A percentile compares a stretch with the other conserved stretches of the same genome.
Evolutionary conservation across 2,888 invertebrate genomes (phyloP).

Genomic region (Sphecodes monilicornis): DNA sequence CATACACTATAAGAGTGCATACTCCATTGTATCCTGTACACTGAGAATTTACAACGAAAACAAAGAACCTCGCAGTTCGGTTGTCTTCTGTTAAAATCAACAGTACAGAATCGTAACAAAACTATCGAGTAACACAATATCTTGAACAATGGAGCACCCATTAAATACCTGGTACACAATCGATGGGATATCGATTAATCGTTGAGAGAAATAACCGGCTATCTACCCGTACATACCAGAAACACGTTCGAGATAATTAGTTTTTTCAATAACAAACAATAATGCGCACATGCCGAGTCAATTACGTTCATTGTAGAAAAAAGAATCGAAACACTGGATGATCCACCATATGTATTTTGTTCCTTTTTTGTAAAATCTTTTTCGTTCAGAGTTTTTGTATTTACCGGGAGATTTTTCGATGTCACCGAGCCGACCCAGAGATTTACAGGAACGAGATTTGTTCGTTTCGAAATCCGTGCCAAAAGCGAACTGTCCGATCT

Average conservation of each 20-base stretch:
- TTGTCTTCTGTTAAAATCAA: too few relatives aligned
- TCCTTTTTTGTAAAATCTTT: not conserved
- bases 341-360: not conserved
- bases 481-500: constrained; percentile 20
- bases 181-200: constrained; percentile 4
- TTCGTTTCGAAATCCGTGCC: constrained; percentile 37
- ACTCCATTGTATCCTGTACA: too few relatives aligned
- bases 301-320: not conserved
- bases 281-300: constrained; percentile 9
- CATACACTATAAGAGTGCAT: not conserved
- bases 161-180: not conserved
- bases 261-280: not conserved
- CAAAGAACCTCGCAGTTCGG: too few relatives aligned
- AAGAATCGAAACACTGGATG: not conserved
- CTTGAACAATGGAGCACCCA: not conserved
- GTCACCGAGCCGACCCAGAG: not conserved
- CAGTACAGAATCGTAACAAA: not conserved
- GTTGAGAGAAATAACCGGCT: not conserved
- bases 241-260: constrained; percentile 5
- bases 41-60: too few relatives aligned
- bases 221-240: constrained; percentile 6
- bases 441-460: constrained; percentile 30
- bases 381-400: not conserved
- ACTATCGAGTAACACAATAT: not conserved
- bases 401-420: constrained; percentile 5